Percentiles rank a stretch among this genome's conserved stretches.
These are phyloP conservation scores for Gavialis gangeticus DNA, from an alignment of 2,113 vertebrate species.

Conservation along the genomic window DNA sequence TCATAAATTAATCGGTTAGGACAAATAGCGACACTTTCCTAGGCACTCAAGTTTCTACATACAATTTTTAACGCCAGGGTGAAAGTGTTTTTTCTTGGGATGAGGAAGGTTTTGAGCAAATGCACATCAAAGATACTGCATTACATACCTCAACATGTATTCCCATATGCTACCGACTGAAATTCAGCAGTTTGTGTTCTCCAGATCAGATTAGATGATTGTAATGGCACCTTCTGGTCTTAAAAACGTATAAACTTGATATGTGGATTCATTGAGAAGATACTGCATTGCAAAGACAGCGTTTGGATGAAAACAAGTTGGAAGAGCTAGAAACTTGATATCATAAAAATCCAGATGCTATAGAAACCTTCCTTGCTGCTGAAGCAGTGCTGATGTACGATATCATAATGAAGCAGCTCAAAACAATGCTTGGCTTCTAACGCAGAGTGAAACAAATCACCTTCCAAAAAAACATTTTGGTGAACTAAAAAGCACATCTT, in stretches of 20 bases:
- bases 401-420: fast-evolving
- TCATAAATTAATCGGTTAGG: too few relatives aligned
- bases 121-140: not conserved
- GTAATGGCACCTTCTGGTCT: not conserved
- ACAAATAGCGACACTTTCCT: too few relatives aligned
- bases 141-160: not conserved
- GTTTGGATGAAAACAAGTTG: not conserved
- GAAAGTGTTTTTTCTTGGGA: too few relatives aligned
- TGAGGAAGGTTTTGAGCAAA: not conserved
- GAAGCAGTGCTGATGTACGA: not conserved
- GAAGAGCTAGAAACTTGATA: not conserved
- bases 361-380: too few relatives aligned
- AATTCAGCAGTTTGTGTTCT: not conserved
- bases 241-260: fast-evolving
- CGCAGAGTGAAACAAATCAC: fast-evolving
- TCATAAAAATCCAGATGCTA: too few relatives aligned
- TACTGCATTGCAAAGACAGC: not conserved
- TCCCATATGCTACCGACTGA: not conserved
- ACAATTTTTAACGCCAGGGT: too few relatives aligned
- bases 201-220: not conserved
- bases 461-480: not conserved
- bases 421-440: not conserved
- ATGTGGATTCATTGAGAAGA: fast-evolving
- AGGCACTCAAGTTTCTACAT: too few relatives aligned
- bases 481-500: fast-evolving